Base-by-base conservation (phyloP, 92 coral and sea anemone genomes). In the Phenganax stokvisi region DNA sequence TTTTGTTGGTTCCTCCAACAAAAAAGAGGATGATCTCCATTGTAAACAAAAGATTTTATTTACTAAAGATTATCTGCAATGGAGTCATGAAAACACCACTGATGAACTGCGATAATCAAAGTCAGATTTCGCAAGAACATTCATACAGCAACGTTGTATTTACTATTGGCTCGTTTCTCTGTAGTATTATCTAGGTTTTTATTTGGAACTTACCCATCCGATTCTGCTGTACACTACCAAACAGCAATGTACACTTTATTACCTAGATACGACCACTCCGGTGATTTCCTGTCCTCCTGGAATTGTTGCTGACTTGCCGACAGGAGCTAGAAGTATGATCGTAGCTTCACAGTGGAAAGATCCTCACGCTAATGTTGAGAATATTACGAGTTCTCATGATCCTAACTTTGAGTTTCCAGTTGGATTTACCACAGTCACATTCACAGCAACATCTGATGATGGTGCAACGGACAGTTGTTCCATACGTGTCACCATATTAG, bases 281-380 rank as follows among this genome's bases (percentile, higher is more conserved):
- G 87, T 90, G 91, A 94, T 94, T 25, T 85, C 85, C 51, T 94
- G 98, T 73, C 97, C 98, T 27, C 74, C 86, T 56, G 97, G 92
- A 78, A 88, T 89, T 55, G 82, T 79, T 6, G 98, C 89, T 44
- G 79, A 81, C 3, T 90, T 94, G 6, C 74, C 88, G 6, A 63
- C 89, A 51, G 67, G 76, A 80, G 72, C 57, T 56, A 87, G 85
- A 51, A 88, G 91, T 15, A 86, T 85, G 53, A 89, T 85, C 55
- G 92, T 94, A 15, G 96, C 92, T 11, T 86, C 56, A 81, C 89
- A 88, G 68, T 94, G 98, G 98, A 87, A 83, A 31, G 79, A 88
- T 28, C 97, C 98, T 5, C 74, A 80, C 37, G 84, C 96, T 51
- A 94, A 92, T 80, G 87, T 90, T 93, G 83, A 87, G 29, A 91